Conservation (phyloP, 2,113 vertebrate species). For the Actenoides lindsayi region DNA sequence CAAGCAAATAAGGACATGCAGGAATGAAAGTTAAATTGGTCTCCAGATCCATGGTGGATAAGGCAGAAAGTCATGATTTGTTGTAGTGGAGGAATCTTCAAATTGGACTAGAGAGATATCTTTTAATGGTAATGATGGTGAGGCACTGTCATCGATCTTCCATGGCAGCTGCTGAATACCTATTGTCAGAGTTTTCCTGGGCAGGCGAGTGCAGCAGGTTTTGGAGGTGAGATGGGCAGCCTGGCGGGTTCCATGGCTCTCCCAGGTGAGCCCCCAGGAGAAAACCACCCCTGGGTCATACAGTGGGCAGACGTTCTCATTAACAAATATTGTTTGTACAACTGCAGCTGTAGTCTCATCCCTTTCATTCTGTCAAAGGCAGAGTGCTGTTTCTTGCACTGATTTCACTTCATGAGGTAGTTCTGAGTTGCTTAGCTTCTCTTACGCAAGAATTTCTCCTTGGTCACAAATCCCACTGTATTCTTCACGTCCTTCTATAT, state of each 20-base stretch:
- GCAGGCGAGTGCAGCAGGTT: background rate
- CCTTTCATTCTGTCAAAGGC: background rate
- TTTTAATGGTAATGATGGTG: background rate
- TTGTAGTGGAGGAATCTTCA: background rate
- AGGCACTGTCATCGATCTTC: background rate
- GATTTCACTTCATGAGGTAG: background rate
- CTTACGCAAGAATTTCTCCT: background rate
- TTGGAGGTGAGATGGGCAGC: background rate
- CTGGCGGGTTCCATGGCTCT: background rate
- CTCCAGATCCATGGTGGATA: background rate
- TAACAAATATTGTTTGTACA: background rate
- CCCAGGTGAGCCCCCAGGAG: background rate
- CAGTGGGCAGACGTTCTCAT: background rate
- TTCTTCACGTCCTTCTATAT: background rate
- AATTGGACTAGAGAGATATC: background rate
- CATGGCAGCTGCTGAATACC: background rate
- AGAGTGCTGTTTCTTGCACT: background rate
- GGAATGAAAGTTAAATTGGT: background rate
- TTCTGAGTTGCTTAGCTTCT: background rate
- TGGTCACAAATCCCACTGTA: background rate
- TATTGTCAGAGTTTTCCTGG: background rate
- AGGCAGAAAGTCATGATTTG: background rate
- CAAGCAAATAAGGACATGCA: background rate
- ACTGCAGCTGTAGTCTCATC: background rate
- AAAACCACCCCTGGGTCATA: background rate